A percentile compares a stretch with the other conserved stretches of the same genome.
These are phyloP conservation scores for Muscicapa comitata DNA, from an alignment of 2,797 vertebrate genomes.

Conservation along the genomic window DNA sequence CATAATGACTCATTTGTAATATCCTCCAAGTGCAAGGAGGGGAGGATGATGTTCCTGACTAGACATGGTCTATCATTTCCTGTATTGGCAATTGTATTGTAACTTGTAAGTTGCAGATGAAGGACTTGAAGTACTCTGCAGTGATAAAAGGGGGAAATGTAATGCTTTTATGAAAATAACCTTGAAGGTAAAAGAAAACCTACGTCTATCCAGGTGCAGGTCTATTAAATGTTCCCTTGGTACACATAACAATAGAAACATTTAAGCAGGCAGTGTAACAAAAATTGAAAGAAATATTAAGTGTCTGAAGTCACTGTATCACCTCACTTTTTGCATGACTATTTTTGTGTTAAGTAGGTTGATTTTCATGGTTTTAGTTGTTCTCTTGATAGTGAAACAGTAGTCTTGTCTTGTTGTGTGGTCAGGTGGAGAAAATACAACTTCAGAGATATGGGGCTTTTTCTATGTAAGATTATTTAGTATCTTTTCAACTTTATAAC, in stretches of 20 bases:
- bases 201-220: not conserved
- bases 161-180: constrained; percentile 1
- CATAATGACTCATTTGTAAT: not conserved
- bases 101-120: not conserved
- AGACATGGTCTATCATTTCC: not conserved
- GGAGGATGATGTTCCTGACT: not conserved
- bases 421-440: not conserved
- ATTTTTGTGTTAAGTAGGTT: not conserved
- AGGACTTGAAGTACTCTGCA: not conserved
- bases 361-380: not conserved
- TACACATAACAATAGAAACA: not conserved
- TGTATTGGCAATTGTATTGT: not conserved
- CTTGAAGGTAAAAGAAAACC: constrained; percentile 26
- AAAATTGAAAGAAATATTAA: not conserved
- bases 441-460: not conserved
- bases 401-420: not conserved
- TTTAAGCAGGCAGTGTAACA: not conserved
- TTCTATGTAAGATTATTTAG: not conserved
- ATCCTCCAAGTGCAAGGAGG: not conserved
- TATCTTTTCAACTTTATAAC: not conserved
- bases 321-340: not conserved
- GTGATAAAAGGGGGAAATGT: not conserved
- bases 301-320: not conserved
- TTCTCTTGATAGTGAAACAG: not conserved
- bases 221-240: not conserved